Conservation (phyloP, 2,797 vertebrate species). For the Botia almorhae region DNA sequence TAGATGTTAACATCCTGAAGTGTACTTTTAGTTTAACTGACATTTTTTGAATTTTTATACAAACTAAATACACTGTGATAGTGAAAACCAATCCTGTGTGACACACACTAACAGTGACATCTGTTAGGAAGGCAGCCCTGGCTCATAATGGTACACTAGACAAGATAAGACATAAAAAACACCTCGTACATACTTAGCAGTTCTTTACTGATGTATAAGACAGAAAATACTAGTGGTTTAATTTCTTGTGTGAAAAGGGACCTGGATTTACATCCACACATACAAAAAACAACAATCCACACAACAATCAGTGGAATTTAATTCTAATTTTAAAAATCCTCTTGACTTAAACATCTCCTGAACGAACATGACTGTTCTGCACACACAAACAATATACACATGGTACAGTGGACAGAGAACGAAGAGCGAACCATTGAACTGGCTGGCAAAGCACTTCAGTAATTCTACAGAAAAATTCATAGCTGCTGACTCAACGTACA, state of each 20-base stretch:
- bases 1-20: background rate
- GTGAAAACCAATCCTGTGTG: too few species aligned
- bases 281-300: background rate
- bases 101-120: too few species aligned
- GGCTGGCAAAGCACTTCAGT: slow-evolving; percentile 1
- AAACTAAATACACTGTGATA: too few species aligned
- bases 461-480: slow-evolving; percentile 9
- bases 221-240: too few species aligned
- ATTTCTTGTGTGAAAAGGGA: background rate
- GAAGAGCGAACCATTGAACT: background rate
- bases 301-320: background rate
- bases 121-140: too few species aligned
- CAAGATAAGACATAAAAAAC: too few species aligned
- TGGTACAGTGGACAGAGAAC: background rate
- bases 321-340: background rate
- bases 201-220: too few species aligned
- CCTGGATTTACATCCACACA: background rate
- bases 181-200: too few species aligned
- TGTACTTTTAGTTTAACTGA: too few species aligned
- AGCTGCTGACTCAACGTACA: slow-evolving; percentile 38
- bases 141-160: too few species aligned
- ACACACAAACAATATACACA: background rate
- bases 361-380: background rate
- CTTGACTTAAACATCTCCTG: background rate
- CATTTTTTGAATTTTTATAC: too few species aligned